phyloP scores from a whole-genome alignment of 2,888 invertebrate species.

The Loripinus fragilis region DNA sequence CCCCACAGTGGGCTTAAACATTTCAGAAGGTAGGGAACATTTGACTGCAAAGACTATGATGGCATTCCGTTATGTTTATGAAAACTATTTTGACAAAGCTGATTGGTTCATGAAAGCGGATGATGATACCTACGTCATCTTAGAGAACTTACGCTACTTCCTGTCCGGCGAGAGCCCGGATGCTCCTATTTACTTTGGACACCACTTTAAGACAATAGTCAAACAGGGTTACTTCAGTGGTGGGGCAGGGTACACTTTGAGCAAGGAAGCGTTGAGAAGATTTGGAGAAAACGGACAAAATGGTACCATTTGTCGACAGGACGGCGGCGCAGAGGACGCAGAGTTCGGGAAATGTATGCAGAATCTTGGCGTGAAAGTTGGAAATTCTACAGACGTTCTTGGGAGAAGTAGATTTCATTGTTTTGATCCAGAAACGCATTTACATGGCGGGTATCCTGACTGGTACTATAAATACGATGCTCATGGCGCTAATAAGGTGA shows the following conservation, averaged over 20 bases:
- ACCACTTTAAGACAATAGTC: constrained; percentile 77
- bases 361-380: constrained; percentile 75
- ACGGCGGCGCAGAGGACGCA: constrained; percentile 79
- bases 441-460: constrained; percentile 76
- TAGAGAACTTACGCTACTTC: constrained; percentile 95
- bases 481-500: constrained; percentile 76
- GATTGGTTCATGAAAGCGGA: constrained; percentile 99
- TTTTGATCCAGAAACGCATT: constrained; percentile 76
- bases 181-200: constrained; percentile 92
- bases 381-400: constrained; percentile 74
- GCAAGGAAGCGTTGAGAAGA: constrained; percentile 89
- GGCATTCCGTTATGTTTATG: constrained; percentile 94
- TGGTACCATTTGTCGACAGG: constrained; percentile 63
- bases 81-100: constrained; percentile 91
- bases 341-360: constrained; percentile 80
- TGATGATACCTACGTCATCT: constrained; percentile 97
- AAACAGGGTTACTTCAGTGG: constrained; percentile 84
- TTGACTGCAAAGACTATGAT: constrained; percentile 99
- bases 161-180: constrained; percentile 87
- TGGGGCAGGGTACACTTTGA: constrained; percentile 93
- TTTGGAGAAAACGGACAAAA: constrained; percentile 87
- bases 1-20: constrained; percentile 90
- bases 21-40: constrained; percentile 93
- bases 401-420: constrained; percentile 80
- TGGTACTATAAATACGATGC: constrained; percentile 79